phyloP scores from a whole-genome alignment of 1,140 invertebrate species.

The Aphis gossypii region DNA sequence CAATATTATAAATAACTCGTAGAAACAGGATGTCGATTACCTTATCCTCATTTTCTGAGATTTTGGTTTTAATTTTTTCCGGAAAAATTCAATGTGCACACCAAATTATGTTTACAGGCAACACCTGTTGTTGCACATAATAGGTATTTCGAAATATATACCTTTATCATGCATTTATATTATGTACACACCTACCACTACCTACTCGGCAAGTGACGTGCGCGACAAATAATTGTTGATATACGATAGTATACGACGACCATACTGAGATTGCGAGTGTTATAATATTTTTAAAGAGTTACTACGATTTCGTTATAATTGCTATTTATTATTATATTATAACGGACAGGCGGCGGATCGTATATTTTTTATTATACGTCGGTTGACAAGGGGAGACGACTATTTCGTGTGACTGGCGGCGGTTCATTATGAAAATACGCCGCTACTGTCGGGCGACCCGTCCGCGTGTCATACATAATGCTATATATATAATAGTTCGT shows the following conservation, averaged over 20 bases:
- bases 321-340: too few species aligned
- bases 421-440: neutral
- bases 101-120: neutral
- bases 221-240: neutral
- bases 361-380: slow-evolving; percentile 56
- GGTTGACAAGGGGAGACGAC: neutral
- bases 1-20: neutral
- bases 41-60: neutral
- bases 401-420: neutral
- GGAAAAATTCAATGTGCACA: neutral
- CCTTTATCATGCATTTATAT: neutral
- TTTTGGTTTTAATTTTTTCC: neutral
- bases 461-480: neutral
- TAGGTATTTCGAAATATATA: neutral
- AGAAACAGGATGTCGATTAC: neutral
- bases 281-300: neutral
- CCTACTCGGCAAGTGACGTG: neutral
- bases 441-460: neutral
- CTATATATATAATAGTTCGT: neutral
- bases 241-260: neutral
- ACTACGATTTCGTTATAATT: neutral
- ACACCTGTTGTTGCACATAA: too few species aligned
- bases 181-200: neutral
- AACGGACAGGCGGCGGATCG: neutral
- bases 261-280: neutral